These are phyloP conservation scores for Blennius ocellaris DNA, from an alignment of 2,113 vertebrate species.

Conservation along the genomic window DNA sequence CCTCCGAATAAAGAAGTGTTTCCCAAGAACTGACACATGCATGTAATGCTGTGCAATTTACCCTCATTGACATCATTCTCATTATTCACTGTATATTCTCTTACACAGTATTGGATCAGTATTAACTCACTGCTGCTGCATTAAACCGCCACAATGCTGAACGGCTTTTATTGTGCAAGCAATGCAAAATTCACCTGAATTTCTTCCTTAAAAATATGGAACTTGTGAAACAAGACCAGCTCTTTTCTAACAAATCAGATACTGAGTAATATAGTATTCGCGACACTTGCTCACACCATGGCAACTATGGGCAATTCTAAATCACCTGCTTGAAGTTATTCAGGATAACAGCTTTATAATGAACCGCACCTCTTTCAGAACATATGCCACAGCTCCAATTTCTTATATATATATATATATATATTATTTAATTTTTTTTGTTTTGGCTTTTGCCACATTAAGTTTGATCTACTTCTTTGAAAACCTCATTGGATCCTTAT, in stretches of 20 bases:
- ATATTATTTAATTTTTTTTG: too few species aligned
- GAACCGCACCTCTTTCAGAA: neutral
- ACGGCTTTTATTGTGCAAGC: conserved; percentile 1
- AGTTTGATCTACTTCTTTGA: conserved; percentile 9
- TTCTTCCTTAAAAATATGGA: neutral
- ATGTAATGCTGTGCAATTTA: neutral
- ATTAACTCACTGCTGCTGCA: neutral
- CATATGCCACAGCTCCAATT: neutral
- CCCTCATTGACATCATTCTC: neutral
- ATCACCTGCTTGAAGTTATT: neutral
- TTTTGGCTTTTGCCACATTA: conserved; percentile 1
- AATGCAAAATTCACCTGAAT: neutral
- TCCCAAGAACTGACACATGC: neutral
- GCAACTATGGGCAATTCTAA: neutral
- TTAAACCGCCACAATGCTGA: neutral
- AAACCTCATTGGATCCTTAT: conserved; percentile 12
- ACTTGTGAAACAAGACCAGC: neutral
- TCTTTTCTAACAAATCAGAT: neutral
- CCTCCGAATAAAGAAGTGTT: neutral
- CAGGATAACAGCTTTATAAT: neutral
- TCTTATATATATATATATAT: too few species aligned
- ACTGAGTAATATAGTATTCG: neutral
- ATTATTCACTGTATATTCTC: neutral
- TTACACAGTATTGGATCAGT: neutral
- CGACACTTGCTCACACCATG: neutral